These are phyloP conservation scores for Leptinotarsa juncta DNA, from an alignment of 2,888 invertebrate genomes.

Conservation along the genomic window DNA sequence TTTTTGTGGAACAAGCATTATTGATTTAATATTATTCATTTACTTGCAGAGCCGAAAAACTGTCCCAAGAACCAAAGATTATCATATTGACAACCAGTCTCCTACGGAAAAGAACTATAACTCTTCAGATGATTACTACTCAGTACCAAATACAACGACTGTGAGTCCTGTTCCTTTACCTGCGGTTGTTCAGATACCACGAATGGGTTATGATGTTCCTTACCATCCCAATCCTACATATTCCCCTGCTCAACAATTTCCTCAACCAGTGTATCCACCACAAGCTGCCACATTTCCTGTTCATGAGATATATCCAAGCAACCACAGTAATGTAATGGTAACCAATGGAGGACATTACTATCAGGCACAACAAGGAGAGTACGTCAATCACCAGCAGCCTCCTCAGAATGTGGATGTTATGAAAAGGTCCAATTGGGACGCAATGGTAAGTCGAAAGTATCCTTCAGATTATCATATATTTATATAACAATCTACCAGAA, in stretches of 20 bases:
- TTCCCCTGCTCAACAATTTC: conserved; percentile 36
- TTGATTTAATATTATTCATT: background rate
- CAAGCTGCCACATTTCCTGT: conserved; percentile 39
- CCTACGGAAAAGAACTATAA: conserved; percentile 59
- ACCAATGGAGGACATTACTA: conserved; percentile 61
- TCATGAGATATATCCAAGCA: conserved; percentile 48
- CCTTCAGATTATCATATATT: background rate
- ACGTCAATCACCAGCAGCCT: conserved; percentile 34
- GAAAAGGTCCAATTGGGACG: conserved; percentile 54
- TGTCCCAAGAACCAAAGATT: conserved; percentile 60
- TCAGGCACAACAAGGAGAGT: conserved; percentile 51
- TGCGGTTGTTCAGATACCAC: conserved; percentile 61
- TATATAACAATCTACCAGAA: too few relatives aligned
- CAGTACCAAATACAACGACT: conserved; percentile 54
- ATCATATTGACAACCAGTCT: conserved; percentile 59
- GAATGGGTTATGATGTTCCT: conserved; percentile 60
- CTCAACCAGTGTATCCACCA: conserved; percentile 38
- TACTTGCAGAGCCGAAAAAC: conserved; percentile 67
- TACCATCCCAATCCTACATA: conserved; percentile 27
- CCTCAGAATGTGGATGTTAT: conserved; percentile 44
- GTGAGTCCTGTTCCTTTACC: conserved; percentile 56
- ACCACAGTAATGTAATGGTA: conserved; percentile 51
- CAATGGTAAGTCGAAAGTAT: conserved; percentile 51
- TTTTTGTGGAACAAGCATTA: background rate
- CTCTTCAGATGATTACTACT: conserved; percentile 60